phyloP scores from a whole-genome alignment of 2,888 invertebrate genomes.

The Boloria euphrosyne region DNA sequence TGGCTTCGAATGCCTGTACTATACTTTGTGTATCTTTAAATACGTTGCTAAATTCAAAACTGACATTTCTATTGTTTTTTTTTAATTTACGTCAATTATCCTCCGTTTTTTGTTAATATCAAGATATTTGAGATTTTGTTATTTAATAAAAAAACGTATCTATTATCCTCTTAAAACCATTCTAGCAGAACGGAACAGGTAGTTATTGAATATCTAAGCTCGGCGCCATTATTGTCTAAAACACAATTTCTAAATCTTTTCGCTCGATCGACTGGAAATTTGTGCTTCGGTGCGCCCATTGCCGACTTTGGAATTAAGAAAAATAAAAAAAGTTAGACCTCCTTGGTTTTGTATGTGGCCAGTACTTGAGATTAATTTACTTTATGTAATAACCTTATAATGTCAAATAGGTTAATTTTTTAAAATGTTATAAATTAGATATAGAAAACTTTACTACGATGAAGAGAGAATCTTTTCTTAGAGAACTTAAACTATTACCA shows the following conservation, averaged over 20 bases:
- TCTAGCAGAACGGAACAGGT: constrained; percentile 31
- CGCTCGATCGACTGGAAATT: constrained; percentile 59
- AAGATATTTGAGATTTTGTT: background rate
- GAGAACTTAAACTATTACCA: too few species aligned
- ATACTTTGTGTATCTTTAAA: too few species aligned
- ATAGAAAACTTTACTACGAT: too few species aligned
- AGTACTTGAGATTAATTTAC: background rate
- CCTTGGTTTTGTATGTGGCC: constrained; percentile 27
- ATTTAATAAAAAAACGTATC: constrained; percentile 11
- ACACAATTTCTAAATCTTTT: constrained; percentile 52
- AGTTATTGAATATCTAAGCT: constrained; percentile 45
- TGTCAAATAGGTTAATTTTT: background rate
- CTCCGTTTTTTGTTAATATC: too few species aligned
- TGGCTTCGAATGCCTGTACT: too few species aligned
- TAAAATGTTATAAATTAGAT: background rate
- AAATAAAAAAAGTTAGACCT: constrained; percentile 39
- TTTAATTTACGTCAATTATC: too few species aligned
- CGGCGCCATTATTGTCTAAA: constrained; percentile 44
- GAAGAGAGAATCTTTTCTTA: too few species aligned
- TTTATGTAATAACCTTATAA: background rate
- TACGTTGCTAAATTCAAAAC: too few species aligned
- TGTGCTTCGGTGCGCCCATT: constrained; percentile 52
- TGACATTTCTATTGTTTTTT: too few species aligned
- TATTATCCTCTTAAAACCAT: constrained; percentile 30
- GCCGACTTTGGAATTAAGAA: constrained; percentile 39